A percentile compares a stretch with the other conserved stretches of the same genome.
Evolutionary conservation across 2,113 vertebrate genomes (phyloP).

Genomic region (Acanthochromis polyacanthus): DNA sequence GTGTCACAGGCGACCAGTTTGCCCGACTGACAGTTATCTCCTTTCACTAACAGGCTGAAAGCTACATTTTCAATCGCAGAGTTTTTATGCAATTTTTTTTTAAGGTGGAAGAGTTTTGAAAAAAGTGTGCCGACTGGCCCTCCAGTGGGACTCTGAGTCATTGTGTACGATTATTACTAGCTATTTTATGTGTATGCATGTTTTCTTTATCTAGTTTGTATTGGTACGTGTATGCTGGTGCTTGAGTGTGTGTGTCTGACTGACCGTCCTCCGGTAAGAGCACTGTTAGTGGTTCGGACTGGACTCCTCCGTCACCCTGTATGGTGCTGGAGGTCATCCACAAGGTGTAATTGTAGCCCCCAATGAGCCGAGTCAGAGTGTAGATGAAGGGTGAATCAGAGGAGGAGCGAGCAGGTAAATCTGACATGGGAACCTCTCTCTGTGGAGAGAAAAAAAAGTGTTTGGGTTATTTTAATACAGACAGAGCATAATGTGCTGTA

Average conservation of each 20-base stretch:
- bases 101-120: slow-evolving; percentile 60
- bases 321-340: slow-evolving; percentile 91
- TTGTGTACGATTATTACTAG: neutral
- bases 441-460: slow-evolving; percentile 34
- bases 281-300: slow-evolving; percentile 86
- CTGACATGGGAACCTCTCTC: slow-evolving; percentile 64
- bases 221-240: slow-evolving; percentile 6
- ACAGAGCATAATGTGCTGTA: neutral
- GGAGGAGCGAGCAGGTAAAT: slow-evolving; percentile 31
- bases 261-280: slow-evolving; percentile 89
- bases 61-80: slow-evolving; percentile 61
- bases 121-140: slow-evolving; percentile 75
- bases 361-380: slow-evolving; percentile 71
- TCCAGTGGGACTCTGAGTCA: slow-evolving; percentile 23
- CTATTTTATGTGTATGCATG: neutral
- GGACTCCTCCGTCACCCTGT: slow-evolving; percentile 90
- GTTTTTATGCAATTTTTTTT: slow-evolving; percentile 82
- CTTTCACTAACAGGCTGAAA: slow-evolving; percentile 77
- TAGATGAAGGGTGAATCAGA: slow-evolving; percentile 46
- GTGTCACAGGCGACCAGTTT: slow-evolving; percentile 63
- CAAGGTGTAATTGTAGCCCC: slow-evolving; percentile 80
- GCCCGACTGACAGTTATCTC: slow-evolving; percentile 64
- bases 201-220: slow-evolving; percentile 6
- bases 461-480: neutral
- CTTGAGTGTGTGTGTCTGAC: slow-evolving; percentile 64